These are phyloP conservation scores for Chrysolina americana DNA, from an alignment of 2,888 invertebrate species.

Conservation along the genomic window DNA sequence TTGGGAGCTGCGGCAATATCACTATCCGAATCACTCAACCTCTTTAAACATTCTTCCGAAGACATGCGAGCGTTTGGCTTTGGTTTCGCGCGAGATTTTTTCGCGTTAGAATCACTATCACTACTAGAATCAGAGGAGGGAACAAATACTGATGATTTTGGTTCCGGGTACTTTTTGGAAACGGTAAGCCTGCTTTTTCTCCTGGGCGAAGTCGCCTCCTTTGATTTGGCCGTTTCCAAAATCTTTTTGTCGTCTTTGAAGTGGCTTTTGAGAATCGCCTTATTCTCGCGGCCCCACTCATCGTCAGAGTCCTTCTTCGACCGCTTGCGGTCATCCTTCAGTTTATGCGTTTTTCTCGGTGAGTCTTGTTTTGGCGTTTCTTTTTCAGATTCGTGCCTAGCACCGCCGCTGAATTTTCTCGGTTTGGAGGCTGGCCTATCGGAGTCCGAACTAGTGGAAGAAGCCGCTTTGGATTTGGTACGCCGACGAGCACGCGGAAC, in stretches of 20 bases:
- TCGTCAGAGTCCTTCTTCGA: slow-evolving; percentile 56
- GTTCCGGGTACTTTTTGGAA: slow-evolving; percentile 56
- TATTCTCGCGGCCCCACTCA: slow-evolving; percentile 64
- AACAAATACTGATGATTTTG: slow-evolving; percentile 46
- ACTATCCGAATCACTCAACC: slow-evolving; percentile 57
- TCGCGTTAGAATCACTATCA: slow-evolving; percentile 47
- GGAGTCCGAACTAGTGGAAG: slow-evolving; percentile 59
- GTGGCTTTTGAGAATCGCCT: slow-evolving; percentile 61
- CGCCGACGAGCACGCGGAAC: slow-evolving; percentile 59
- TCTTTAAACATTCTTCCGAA: slow-evolving; percentile 48
- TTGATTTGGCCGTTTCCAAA: slow-evolving; percentile 57
- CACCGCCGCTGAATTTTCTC: slow-evolving; percentile 46
- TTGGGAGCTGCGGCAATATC: slow-evolving; percentile 49
- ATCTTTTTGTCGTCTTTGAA: slow-evolving; percentile 58
- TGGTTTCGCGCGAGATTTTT: slow-evolving; percentile 37
- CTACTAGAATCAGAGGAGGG: slow-evolving; percentile 53
- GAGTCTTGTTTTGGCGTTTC: slow-evolving; percentile 52
- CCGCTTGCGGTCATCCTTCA: slow-evolving; percentile 55
- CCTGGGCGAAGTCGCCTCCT: slow-evolving; percentile 61
- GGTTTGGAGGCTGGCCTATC: slow-evolving; percentile 52
- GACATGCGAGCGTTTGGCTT: slow-evolving; percentile 44
- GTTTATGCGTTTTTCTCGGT: slow-evolving; percentile 54
- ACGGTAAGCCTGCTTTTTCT: slow-evolving; percentile 69
- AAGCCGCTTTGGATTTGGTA: slow-evolving; percentile 56
- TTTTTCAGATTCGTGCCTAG: slow-evolving; percentile 52